These are phyloP conservation scores for Perdita meconis DNA, from an alignment of 2,888 invertebrate species.

Conservation along the genomic window DNA sequence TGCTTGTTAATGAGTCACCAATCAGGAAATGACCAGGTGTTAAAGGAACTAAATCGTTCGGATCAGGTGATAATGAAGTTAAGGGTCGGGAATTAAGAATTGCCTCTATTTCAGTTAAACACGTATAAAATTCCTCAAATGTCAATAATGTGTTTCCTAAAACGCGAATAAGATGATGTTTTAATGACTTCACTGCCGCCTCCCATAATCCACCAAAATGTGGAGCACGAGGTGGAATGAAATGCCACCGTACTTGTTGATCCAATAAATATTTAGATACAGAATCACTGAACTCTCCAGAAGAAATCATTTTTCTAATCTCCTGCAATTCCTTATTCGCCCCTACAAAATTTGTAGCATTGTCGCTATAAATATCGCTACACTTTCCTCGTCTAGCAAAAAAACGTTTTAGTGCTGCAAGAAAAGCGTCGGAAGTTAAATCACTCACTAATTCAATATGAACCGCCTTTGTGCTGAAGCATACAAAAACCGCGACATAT, in stretches of 20 bases:
- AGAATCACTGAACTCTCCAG: conserved; percentile 2
- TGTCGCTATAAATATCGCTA: neutral
- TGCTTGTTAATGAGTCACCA: conserved; percentile 2
- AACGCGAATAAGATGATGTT: no score
- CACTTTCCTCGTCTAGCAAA: neutral
- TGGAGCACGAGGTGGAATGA: no score
- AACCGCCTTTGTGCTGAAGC: conserved; percentile 5
- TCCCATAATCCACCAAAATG: no score
- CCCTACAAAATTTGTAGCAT: neutral
- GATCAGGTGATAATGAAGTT: conserved; percentile 5
- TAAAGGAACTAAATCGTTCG: conserved; percentile 6
- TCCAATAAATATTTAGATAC: no score
- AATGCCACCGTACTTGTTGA: no score
- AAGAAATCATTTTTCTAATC: conserved; percentile 7
- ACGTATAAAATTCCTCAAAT: no score
- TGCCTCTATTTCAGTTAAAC: no score
- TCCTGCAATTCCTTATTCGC: neutral
- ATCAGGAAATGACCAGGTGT: conserved; percentile 23
- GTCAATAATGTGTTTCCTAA: no score
- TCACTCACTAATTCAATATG: conserved; percentile 13
- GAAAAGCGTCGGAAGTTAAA: neutral
- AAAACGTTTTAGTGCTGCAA: conserved; percentile 7
- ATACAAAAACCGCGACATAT: neutral
- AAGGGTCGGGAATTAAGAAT: conserved; percentile 24
- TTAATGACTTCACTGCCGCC: no score